These are phyloP conservation scores for Zoroaster sp. DNA, from an alignment of 53 echinoderm and acorn worm genomes.

Conservation along the genomic window DNA sequence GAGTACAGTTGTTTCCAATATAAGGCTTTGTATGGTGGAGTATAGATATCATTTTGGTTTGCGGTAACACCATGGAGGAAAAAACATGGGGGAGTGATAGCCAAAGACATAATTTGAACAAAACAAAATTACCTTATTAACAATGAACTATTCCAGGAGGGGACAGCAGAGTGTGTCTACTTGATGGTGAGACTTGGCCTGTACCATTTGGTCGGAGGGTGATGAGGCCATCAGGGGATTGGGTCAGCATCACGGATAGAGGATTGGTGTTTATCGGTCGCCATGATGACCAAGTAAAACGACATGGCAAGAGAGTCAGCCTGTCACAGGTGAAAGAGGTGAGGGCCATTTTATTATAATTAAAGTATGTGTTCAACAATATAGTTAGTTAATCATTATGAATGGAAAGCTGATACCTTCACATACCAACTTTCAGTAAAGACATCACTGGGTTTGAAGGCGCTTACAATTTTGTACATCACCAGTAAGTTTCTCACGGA, in stretches of 20 bases:
- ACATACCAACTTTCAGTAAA: no score
- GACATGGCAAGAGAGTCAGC: slow-evolving; percentile 79
- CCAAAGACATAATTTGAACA: background rate
- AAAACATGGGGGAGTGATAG: background rate
- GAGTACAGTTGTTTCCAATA: no score
- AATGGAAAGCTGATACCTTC: no score
- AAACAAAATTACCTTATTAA: background rate
- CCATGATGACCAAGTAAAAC: slow-evolving; percentile 80
- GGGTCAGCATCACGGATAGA: slow-evolving; percentile 62
- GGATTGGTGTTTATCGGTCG: slow-evolving; percentile 80
- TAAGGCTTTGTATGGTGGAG: no score
- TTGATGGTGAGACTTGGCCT: slow-evolving; percentile 60
- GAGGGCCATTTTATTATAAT: background rate
- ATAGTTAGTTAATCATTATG: no score
- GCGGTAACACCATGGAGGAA: background rate
- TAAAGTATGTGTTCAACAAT: background rate
- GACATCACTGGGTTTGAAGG: no score
- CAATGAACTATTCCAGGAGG: slow-evolving; percentile 51
- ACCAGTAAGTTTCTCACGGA: no score
- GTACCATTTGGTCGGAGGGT: slow-evolving; percentile 15
- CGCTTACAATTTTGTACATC: no score
- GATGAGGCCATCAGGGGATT: slow-evolving; percentile 76
- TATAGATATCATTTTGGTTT: no score
- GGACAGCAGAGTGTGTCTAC: slow-evolving; percentile 60
- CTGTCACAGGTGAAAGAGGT: slow-evolving; percentile 80